These are phyloP conservation scores for Lasioglossum marginatum DNA, from an alignment of 2,888 invertebrate species.

Conservation along the genomic window DNA sequence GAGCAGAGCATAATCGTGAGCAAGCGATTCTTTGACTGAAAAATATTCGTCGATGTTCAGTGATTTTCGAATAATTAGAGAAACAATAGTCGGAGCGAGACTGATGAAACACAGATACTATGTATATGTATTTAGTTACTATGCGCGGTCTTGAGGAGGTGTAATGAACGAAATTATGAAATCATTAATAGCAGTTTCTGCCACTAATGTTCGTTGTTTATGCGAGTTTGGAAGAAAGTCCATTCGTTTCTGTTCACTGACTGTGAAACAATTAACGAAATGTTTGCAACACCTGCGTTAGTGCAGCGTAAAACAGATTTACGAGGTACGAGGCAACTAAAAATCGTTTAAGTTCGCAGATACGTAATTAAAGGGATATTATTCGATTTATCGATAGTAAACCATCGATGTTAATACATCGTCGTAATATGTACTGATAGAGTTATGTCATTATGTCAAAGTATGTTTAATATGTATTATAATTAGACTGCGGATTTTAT, in stretches of 20 bases:
- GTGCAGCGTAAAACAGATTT: background rate
- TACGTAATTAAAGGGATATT: background rate
- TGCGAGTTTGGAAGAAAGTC: slow-evolving; percentile 7
- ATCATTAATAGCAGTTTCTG: background rate
- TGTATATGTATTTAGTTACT: background rate
- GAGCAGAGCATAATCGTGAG: background rate
- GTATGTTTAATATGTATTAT: too few species aligned
- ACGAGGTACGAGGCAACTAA: background rate
- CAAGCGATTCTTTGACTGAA: background rate
- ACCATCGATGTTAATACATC: too few species aligned
- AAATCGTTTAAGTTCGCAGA: background rate
- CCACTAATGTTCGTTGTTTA: background rate
- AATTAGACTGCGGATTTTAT: too few species aligned
- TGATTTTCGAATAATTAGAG: slow-evolving; percentile 13
- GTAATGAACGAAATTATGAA: slow-evolving; percentile 27
- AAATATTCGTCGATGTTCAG: background rate
- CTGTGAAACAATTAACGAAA: slow-evolving; percentile 37
- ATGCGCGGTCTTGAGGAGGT: background rate
- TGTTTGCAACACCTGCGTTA: background rate
- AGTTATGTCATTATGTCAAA: too few species aligned
- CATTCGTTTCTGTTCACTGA: slow-evolving; percentile 14
- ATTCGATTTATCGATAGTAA: too few species aligned
- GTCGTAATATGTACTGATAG: too few species aligned
- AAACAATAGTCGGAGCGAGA: slow-evolving; percentile 5
- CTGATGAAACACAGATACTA: background rate